Evolutionary conservation across 2,888 invertebrate genomes (phyloP), one percentile per base, ranked within the genome.

Genomic region (Parnassius mnemosyne): DNA sequence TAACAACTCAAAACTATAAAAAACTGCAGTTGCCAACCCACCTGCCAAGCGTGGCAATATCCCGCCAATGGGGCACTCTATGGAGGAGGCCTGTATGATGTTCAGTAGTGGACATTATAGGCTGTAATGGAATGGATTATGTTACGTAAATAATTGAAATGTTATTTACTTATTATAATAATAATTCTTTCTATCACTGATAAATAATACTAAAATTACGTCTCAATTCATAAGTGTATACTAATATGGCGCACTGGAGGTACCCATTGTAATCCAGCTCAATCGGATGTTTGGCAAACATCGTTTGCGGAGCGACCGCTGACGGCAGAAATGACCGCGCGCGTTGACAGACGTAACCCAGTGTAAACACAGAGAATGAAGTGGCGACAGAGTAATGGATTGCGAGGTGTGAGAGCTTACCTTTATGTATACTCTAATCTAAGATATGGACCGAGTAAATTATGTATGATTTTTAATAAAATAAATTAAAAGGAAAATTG

Each of bases 201-300:
- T 0, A 34, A 34, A 34, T 34, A 34, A 34, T 34, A 34, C 5
- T 34, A 7, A 34, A 34, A 34, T 34, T 34, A 34, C 34, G 34
- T 34, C 34, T 34, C 34, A 34, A 7, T 34, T 34, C 34, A 34
- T 3, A 34, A 34, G 34, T 34, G 5, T 34, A 34, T 0, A 34
- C 5, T 34, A 3, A 3, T 25, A n/a, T 12, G 53, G 12, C 53
- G 41, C n/a, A 53, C 10, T n/a, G 12, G 71, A 68, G 69, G 16
- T 52, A 43, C 10, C 16, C 44, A n/a, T 41, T n/a, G 12, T 54
- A 43, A 42, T 3, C 9, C 43, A 16, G 34, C 34, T 34, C 34
- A 11, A 55, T 51, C 13, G 51, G 56, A 61, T 55, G 60, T 60
- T 60, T 61, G 55, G 51, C 34, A 55, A 61, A 51, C 50, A 55